A percentile compares a stretch with the other conserved stretches of the same genome.
Evolutionary conservation across 2,797 vertebrate genomes (phyloP).

Genomic region (Benthosema pterotum): DNA sequence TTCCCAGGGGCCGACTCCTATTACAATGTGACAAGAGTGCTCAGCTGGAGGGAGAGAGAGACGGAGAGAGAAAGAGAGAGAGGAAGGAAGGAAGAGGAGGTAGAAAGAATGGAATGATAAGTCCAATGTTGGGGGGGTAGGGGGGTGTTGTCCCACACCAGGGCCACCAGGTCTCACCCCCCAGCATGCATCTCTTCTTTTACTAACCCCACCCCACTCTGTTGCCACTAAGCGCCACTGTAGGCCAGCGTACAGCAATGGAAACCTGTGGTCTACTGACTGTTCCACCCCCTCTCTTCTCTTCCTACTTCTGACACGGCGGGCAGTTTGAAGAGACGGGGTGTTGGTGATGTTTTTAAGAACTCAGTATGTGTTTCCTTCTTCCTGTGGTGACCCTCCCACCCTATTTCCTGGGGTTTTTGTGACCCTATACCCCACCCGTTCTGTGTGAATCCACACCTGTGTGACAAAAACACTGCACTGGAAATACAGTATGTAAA

Average conservation of each 20-base stretch:
- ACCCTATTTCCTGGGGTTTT: constrained; percentile 12
- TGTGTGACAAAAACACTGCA: constrained; percentile 75
- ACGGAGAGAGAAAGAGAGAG: constrained; percentile 33
- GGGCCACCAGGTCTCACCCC: constrained; percentile 56
- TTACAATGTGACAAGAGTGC: constrained; percentile 64
- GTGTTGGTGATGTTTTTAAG: constrained; percentile 20
- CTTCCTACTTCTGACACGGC: constrained; percentile 41
- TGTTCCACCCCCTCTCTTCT: constrained; percentile 41
- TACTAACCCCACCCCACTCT: constrained; percentile 44
- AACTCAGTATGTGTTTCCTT: constrained; percentile 45
- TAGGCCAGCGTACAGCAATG: constrained; percentile 2
- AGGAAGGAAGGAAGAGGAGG: constrained; percentile 46
- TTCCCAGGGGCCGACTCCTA: constrained; percentile 54
- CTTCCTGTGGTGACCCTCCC: constrained; percentile 29
- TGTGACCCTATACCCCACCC: constrained; percentile 50
- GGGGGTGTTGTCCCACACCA: constrained; percentile 53
- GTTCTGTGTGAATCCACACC: constrained; percentile 62
- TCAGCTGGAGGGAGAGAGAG: constrained; percentile 61
- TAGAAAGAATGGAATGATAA: constrained; percentile 53
- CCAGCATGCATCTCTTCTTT: constrained; percentile 74
- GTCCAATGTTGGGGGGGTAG: constrained; percentile 55
- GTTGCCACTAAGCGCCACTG: constrained; percentile 25
- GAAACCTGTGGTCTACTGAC: constrained; percentile 15
- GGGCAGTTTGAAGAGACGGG: constrained; percentile 25
- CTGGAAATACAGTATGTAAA: constrained; percentile 80